These are phyloP conservation scores for Anastatus disparis DNA, from an alignment of 1,140 invertebrate species.

Conservation along the genomic window DNA sequence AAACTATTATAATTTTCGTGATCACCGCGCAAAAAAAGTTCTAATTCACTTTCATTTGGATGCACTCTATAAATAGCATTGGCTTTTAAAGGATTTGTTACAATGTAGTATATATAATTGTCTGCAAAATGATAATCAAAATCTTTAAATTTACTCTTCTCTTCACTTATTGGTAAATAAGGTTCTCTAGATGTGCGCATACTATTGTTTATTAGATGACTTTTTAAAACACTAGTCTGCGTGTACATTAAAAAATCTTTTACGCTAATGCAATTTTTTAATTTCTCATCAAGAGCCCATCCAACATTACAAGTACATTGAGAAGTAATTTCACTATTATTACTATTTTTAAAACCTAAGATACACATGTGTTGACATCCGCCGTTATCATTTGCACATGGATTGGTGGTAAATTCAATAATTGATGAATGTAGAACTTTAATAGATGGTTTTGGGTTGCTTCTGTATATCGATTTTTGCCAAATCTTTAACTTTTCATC, in stretches of 20 bases:
- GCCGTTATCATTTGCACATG: conserved; percentile 12
- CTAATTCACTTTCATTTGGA: not conserved
- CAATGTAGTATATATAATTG: conserved; percentile 30
- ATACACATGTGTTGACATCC: conserved; percentile 31
- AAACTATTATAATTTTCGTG: conserved; percentile 17
- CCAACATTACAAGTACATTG: conserved; percentile 24
- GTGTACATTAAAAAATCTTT: conserved; percentile 20
- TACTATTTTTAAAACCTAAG: not conserved
- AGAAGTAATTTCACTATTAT: not conserved
- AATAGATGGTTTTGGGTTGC: not conserved
- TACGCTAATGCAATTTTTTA: conserved; percentile 8
- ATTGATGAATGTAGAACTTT: not conserved
- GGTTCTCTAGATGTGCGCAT: conserved; percentile 10
- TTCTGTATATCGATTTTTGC: conserved; percentile 1
- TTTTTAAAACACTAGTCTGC: conserved; percentile 1
- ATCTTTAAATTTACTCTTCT: not conserved
- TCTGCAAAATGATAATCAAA: conserved; percentile 11
- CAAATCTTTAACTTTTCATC: not conserved
- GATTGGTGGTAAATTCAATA: not conserved
- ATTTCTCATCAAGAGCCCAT: not conserved
- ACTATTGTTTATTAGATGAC: not conserved
- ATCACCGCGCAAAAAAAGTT: conserved; percentile 3
- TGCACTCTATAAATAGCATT: conserved; percentile 13
- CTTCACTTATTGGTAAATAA: not conserved
- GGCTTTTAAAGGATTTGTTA: not conserved